Evolutionary conservation across 2,113 vertebrate species (phyloP), one percentile per base, ranked within the genome.

Genomic region (Paracanthobrama guichenoti): DNA sequence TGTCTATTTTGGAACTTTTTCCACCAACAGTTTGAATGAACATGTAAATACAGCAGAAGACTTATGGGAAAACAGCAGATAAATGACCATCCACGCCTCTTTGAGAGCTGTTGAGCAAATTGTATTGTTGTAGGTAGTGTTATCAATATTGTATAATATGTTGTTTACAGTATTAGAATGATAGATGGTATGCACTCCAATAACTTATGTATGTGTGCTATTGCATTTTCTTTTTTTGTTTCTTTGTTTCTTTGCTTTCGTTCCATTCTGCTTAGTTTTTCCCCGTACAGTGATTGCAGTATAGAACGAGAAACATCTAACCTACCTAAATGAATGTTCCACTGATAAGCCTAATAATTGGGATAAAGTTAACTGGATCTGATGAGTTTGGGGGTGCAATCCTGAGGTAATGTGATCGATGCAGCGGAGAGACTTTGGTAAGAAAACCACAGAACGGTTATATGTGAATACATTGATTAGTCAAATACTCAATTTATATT

Each of bases 91-190:
- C 50, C 77, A 39, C 48, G n/a, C 16, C 77, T 75, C 50, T 59
- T 78, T 14, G 69, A 74, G 82, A 39, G 69, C 87, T 82, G 85
- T 82, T 66, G 44, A 84, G 66, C 78, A 80, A 71, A 79, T 76
- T 79, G 75, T 83, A 80, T 66, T 75, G 59, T 57, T 57, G 53
- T 85, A 79, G 72, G 39, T 85, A 57, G 79, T 85, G 79, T 82
- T 85, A 62, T 85, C 44, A 82, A 82, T 82, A 69, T 76, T 79
- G 79, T 87, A 77, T 62, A 80, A 81, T 84, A 83, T 78, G 79
- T 82, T 82, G 67, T 69, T 85, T 50, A 82, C 75, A 24, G 59
- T 88, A 86, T 66, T 66, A 64, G 74, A 66, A 79, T 44, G 81
- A 78, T 72, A 50, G 67, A 81, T 74, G 82, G 73, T 46, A 79